phyloP scores from a whole-genome alignment of 92 coral and sea anemone genomes.

The Palythoa heliodiscus region DNA sequence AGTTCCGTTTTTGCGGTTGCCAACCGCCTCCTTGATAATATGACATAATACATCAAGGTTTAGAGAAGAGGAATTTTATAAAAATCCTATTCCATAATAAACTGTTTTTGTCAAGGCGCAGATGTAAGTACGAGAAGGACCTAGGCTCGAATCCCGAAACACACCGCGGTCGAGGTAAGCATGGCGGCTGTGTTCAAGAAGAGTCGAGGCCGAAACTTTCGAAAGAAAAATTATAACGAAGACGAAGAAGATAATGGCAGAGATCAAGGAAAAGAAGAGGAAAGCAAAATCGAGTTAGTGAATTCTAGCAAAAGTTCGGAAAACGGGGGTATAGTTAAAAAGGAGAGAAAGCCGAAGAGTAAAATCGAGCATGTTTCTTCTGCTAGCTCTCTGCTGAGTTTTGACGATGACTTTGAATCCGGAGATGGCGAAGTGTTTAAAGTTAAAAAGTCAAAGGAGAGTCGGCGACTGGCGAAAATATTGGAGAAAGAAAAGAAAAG shows the following conservation, averaged over 20 bases:
- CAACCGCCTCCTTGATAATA: conserved; percentile 82
- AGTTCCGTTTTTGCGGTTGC: conserved; percentile 80
- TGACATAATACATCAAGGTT: conserved; percentile 59
- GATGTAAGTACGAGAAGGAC: neutral
- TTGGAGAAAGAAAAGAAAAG: conserved; percentile 70
- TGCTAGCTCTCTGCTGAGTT: conserved; percentile 83
- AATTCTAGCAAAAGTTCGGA: conserved; percentile 35
- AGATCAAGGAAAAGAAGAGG: conserved; percentile 50
- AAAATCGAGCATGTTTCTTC: conserved; percentile 66
- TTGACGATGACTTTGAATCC: conserved; percentile 64
- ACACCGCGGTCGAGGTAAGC: conserved; percentile 45
- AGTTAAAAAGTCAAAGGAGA: conserved; percentile 94
- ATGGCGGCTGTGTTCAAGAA: conserved; percentile 96
- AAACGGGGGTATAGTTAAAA: conserved; percentile 24
- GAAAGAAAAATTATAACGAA: conserved; percentile 74
- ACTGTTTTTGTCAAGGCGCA: conserved; percentile 3
- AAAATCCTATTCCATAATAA: neutral
- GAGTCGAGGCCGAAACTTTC: conserved; percentile 81
- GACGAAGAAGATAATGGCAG: conserved; percentile 67
- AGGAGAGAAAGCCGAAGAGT: conserved; percentile 52
- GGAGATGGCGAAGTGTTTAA: conserved; percentile 79
- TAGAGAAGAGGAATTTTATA: neutral
- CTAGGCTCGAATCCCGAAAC: conserved; percentile 48
- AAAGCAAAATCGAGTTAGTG: conserved; percentile 55
- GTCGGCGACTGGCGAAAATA: conserved; percentile 89